Percentiles rank a stretch among this genome's conserved stretches.
phyloP scores from a whole-genome alignment of 2,888 invertebrate species.

The Oligia fasciuncula region DNA sequence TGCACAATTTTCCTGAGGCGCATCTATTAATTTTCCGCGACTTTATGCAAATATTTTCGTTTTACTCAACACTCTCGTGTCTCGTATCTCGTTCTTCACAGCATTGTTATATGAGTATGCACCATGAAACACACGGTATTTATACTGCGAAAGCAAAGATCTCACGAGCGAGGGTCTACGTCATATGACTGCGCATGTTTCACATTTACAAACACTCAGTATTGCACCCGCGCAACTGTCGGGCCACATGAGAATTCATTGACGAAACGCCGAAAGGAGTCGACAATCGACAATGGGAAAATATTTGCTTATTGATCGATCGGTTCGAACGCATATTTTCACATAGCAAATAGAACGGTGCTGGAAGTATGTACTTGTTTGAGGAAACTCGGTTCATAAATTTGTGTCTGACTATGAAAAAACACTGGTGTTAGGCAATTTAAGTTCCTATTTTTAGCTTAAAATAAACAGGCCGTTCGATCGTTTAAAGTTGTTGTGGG shows the following conservation, averaged over 20 bases:
- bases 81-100: slow-evolving; percentile 36
- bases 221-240: slow-evolving; percentile 54
- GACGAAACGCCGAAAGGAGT: slow-evolving; percentile 69
- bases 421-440: slow-evolving; percentile 56
- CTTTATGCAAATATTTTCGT: slow-evolving; percentile 39
- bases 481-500: slow-evolving; percentile 47
- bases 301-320: slow-evolving; percentile 68
- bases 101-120: slow-evolving; percentile 55
- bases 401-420: slow-evolving; percentile 46
- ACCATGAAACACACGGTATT: slow-evolving; percentile 52
- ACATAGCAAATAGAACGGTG: slow-evolving; percentile 57
- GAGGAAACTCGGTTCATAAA: slow-evolving; percentile 51
- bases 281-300: slow-evolving; percentile 74
- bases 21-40: slow-evolving; percentile 34
- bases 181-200: slow-evolving; percentile 62
- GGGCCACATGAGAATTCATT: slow-evolving; percentile 67
- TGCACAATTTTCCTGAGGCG: slow-evolving; percentile 39
- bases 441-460: slow-evolving; percentile 54
- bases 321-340: slow-evolving; percentile 67
- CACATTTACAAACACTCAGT: slow-evolving; percentile 70
- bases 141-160: slow-evolving; percentile 57
- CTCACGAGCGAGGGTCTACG: slow-evolving; percentile 59
- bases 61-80: slow-evolving; percentile 37
- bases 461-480: slow-evolving; percentile 39
- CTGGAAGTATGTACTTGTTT: slow-evolving; percentile 36